Conservation (phyloP, 2,797 vertebrate species). For the Labroides dimidiatus region DNA sequence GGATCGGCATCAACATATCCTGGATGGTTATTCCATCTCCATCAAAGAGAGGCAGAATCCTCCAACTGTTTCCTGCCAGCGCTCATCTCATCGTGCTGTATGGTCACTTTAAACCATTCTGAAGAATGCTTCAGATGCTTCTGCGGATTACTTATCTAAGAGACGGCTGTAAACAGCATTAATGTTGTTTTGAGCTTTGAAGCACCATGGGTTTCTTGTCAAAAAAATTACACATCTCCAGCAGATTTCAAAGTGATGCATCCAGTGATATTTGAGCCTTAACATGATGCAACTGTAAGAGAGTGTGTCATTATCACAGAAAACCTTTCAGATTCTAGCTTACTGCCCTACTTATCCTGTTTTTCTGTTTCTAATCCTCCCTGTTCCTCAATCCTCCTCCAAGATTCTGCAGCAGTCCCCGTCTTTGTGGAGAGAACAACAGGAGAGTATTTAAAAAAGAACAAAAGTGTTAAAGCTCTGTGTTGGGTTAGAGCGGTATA, state of each 20-base stretch:
- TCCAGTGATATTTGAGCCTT: constrained; percentile 36
- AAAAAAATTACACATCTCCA: constrained; percentile 26
- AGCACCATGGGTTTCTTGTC: constrained; percentile 17
- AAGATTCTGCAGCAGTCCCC: constrained; percentile 20
- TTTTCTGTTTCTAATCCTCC: constrained; percentile 22
- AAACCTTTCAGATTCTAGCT: constrained; percentile 42
- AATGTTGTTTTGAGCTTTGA: constrained; percentile 9
- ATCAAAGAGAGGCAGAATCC: constrained; percentile 31
- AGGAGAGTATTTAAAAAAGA: constrained; percentile 7
- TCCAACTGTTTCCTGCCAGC: constrained; percentile 25
- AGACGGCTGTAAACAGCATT: constrained; percentile 27
- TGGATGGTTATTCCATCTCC: constrained; percentile 14
- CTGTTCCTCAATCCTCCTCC: constrained; percentile 10
- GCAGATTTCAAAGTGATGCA: constrained; percentile 39
- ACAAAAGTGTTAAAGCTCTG: constrained; percentile 11
- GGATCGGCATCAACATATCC: constrained; percentile 15
- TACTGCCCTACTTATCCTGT: constrained; percentile 39
- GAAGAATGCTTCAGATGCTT: constrained; percentile 5
- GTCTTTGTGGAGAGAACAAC: constrained; percentile 37
- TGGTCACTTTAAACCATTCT: background rate
- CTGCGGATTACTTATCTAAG: background rate
- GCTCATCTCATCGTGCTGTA: background rate
- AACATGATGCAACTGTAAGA: constrained; percentile 39
- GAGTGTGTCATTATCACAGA: constrained; percentile 33
- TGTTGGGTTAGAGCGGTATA: constrained; percentile 19